Evolutionary conservation across 2,113 vertebrate species (phyloP).

Genomic region (Petromus typicus): DNA sequence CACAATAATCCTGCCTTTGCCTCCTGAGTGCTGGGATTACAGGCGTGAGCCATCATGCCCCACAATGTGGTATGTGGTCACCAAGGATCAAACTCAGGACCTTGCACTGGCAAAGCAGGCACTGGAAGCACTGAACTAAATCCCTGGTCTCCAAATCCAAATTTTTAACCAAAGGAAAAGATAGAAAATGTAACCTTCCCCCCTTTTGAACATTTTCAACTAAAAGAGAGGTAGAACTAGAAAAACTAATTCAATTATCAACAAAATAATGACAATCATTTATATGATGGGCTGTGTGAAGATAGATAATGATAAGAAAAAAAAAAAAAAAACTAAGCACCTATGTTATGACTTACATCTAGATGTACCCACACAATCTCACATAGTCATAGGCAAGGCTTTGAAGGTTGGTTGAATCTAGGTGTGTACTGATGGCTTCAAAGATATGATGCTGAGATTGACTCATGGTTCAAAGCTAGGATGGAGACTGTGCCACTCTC

Average conservation of each 20-base stretch:
- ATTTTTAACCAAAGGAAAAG: background rate
- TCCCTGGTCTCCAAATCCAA: too few species aligned
- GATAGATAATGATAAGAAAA: background rate
- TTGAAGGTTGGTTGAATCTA: background rate
- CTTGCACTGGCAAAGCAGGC: too few species aligned
- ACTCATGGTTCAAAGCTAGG: background rate
- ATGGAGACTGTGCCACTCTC: background rate
- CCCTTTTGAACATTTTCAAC: background rate
- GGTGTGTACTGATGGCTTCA: background rate
- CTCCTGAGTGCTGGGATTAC: too few species aligned
- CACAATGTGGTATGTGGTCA: too few species aligned
- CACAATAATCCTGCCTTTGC: too few species aligned
- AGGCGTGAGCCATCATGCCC: too few species aligned
- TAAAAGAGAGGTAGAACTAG: background rate
- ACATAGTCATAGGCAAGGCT: background rate
- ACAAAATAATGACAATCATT: background rate
- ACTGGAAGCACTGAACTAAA: too few species aligned
- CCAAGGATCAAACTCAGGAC: too few species aligned
- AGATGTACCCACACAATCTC: background rate
- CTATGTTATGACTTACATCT: background rate
- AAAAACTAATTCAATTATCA: background rate
- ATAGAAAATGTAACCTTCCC: background rate
- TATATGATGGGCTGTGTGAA: background rate
- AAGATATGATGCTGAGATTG: background rate
- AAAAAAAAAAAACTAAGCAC: background rate